Evolutionary conservation across 2,113 vertebrate genomes (phyloP), one percentile per base, ranked within the genome.

Genomic region (Microtus pennsylvanicus): DNA sequence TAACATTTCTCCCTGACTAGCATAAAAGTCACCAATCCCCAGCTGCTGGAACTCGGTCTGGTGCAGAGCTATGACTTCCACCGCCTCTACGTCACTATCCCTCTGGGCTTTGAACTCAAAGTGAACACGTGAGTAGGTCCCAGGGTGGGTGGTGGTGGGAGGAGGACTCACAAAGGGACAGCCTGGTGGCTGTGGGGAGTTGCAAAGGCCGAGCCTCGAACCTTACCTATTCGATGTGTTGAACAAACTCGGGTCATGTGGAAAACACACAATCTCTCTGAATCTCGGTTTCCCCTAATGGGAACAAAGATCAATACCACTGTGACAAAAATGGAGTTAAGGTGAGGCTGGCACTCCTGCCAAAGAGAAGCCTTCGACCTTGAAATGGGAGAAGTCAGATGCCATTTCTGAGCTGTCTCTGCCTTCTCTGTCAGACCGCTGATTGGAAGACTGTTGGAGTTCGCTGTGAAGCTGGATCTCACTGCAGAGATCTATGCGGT

Each of bases 11-110:
- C 21, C 45, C 22, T 35, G 58, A 10, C 16, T 88, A 97, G 97
- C 52, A 2, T 98, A 13, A 70, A 58, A 50, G 58, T 97, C 95
- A 97, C 92, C 14, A 28, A 94, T 35, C 88, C 97, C 12, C 93
- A 96, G n/a, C 88, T 97, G 55, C 93, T 98, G 97, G 94, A 97
- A 94, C 74, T 96, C 0, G 94, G 96, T n/a, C 80, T 97, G 26
- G 72, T 45, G n/a, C 93, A 94, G 89, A 97, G 87, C 38, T 63
- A 78, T 8, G 94, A 96, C 33, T 89, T 78, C 50, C 97, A 93
- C 28, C 93, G 90, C 61, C 96, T 97, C 35, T 97, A 92, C 13
- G 93, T 94, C 61, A 96, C 77, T 42, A 92, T 98, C 58, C 97
- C 97, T 72, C 89, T 98, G 77, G 82, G 77, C 85, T 9, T 97